Percentiles rank a stretch among this genome's conserved stretches.
Evolutionary conservation across 2,888 invertebrate genomes (phyloP).

Genomic region (Chelonus formosanus): DNA sequence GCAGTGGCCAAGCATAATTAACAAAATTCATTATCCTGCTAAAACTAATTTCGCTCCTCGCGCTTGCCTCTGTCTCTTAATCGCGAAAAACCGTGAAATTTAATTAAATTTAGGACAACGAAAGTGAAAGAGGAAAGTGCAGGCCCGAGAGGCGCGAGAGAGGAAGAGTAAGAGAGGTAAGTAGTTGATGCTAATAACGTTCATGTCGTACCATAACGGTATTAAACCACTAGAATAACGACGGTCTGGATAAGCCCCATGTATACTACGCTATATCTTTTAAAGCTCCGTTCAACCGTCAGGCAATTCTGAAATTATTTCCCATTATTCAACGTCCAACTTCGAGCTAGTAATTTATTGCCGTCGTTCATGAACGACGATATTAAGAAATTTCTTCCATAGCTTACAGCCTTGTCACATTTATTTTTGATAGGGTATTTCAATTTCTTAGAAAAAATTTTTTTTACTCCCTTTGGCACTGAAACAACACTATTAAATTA

Average conservation of each 20-base stretch:
- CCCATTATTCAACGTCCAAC: constrained; percentile 38
- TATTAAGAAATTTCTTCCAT: constrained; percentile 35
- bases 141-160: constrained; percentile 29
- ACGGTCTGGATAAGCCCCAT: constrained; percentile 47
- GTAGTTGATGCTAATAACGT: constrained; percentile 60
- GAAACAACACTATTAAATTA: no score
- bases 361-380: constrained; percentile 35
- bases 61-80: constrained; percentile 58
- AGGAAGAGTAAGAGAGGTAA: constrained; percentile 42
- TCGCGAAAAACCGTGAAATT: constrained; percentile 65
- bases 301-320: constrained; percentile 38
- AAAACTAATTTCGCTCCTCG: constrained; percentile 62
- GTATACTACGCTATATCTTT: constrained; percentile 36
- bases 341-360: constrained; percentile 36
- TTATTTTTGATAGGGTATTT: constrained; percentile 28
- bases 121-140: constrained; percentile 55
- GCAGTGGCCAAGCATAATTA: constrained; percentile 56
- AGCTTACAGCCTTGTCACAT: constrained; percentile 24
- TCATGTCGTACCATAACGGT: constrained; percentile 57
- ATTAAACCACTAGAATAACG: constrained; percentile 59
- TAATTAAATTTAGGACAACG: constrained; percentile 65
- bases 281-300: constrained; percentile 39
- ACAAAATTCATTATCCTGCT: constrained; percentile 63
- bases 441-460: constrained; percentile 16
- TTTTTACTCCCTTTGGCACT: constrained; percentile 10